These are phyloP conservation scores for Tetrapedia diversipes DNA, from an alignment of 2,888 invertebrate species.

Conservation along the genomic window DNA sequence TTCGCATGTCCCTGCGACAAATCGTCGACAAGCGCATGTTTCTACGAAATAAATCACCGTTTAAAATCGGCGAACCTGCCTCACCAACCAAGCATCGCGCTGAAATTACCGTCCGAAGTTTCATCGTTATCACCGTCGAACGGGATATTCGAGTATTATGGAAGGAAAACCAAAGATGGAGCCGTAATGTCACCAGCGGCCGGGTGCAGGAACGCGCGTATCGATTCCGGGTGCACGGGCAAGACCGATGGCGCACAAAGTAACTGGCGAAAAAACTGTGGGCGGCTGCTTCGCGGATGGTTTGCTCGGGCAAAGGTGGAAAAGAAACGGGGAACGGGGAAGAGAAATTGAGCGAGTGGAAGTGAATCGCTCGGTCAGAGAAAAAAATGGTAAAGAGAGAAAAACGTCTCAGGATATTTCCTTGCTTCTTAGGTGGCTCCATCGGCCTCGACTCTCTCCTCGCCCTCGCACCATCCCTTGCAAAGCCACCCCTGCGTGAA, in stretches of 20 bases:
- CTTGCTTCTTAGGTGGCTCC: constrained; percentile 13
- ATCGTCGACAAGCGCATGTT: too few relatives aligned
- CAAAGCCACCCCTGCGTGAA: constrained; percentile 32
- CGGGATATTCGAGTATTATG: constrained; percentile 47
- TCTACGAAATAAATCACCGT: not conserved
- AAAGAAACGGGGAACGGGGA: constrained; percentile 41
- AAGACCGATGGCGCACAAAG: constrained; percentile 48
- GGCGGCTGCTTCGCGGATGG: constrained; percentile 52
- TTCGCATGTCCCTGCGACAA: too few relatives aligned
- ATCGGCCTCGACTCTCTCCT: not conserved
- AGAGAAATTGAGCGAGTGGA: constrained; percentile 59
- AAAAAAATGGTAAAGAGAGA: constrained; percentile 7
- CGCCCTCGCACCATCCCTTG: constrained; percentile 1
- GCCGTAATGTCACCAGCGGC: constrained; percentile 50
- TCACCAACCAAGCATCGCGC: not conserved
- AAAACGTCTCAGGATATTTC: constrained; percentile 48
- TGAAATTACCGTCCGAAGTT: constrained; percentile 27
- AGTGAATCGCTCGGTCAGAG: constrained; percentile 50
- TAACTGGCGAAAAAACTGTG: constrained; percentile 46
- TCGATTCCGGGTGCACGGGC: constrained; percentile 45
- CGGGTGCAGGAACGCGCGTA: constrained; percentile 44
- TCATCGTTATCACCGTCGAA: constrained; percentile 35
- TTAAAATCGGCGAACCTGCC: not conserved
- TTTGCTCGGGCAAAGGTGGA: constrained; percentile 43
- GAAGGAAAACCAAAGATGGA: constrained; percentile 55